Evolutionary conservation across 2,797 vertebrate genomes (phyloP).

Genomic region (Gymnocypris eckloni): DNA sequence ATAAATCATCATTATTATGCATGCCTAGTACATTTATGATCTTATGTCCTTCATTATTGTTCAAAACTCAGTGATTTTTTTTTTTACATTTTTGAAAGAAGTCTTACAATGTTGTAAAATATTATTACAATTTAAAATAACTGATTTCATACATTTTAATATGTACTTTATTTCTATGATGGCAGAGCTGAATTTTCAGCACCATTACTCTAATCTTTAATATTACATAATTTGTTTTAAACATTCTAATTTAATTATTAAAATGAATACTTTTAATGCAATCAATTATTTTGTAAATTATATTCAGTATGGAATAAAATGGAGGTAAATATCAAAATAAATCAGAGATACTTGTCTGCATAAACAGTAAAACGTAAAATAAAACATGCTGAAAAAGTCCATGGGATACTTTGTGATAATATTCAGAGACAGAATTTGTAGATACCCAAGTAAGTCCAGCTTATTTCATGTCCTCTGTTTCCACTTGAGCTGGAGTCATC

Average conservation of each 20-base stretch:
- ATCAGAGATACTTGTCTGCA: background rate
- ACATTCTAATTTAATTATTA: background rate
- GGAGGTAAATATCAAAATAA: background rate
- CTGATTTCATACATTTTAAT: background rate
- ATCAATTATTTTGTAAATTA: background rate
- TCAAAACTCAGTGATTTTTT: background rate
- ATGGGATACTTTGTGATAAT: background rate
- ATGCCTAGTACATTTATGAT: too few species aligned
- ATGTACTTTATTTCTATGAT: too few species aligned
- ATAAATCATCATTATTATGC: too few species aligned
- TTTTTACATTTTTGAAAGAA: too few species aligned
- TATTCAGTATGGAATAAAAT: background rate
- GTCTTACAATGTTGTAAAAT: background rate
- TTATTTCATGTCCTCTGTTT: background rate
- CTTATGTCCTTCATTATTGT: background rate
- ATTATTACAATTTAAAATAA: background rate
- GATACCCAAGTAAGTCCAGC: background rate
- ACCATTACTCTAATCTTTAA: background rate
- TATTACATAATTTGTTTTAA: too few species aligned
- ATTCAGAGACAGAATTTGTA: background rate
- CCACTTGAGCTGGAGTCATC: background rate
- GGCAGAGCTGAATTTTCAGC: background rate
- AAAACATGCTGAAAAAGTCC: background rate
- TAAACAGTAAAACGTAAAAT: background rate
- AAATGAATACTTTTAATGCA: background rate